Evolutionary conservation across 2,888 invertebrate species (phyloP).

Genomic region (Cerceris rybyensis): DNA sequence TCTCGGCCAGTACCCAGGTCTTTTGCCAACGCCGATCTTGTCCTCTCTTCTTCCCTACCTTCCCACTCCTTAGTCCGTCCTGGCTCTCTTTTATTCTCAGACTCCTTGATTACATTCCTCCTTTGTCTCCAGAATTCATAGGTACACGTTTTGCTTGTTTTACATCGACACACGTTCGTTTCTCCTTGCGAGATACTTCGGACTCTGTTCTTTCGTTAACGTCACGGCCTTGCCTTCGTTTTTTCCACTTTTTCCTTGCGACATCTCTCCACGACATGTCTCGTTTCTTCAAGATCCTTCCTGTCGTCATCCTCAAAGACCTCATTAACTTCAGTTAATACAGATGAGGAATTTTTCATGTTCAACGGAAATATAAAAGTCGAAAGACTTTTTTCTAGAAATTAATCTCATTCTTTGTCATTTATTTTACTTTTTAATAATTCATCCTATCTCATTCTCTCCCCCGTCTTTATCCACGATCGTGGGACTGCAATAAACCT

Average conservation of each 20-base stretch:
- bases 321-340: no score
- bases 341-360: no score
- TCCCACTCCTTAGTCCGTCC: conserved; percentile 17
- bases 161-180: conserved; percentile 18
- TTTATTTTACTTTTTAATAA: no score
- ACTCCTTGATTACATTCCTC: conserved; percentile 70
- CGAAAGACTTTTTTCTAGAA: background rate
- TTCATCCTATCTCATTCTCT: no score
- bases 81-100: conserved; percentile 40
- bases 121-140: conserved; percentile 69
- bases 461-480: no score
- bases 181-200: background rate
- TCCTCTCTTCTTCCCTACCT: conserved; percentile 37
- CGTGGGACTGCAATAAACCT: background rate
- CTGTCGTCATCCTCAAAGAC: background rate
- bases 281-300: background rate
- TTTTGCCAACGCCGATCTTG: conserved; percentile 72
- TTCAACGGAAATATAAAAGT: no score
- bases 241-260: background rate
- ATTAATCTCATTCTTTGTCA: background rate
- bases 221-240: conserved; percentile 1
- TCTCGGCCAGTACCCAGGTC: conserved; percentile 66
- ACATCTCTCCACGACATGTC: background rate
- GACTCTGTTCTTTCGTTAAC: background rate
- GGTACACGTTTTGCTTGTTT: conserved; percentile 47